These are phyloP conservation scores for Podocnemis expansa DNA, from an alignment of 2,113 vertebrate genomes.

Conservation along the genomic window DNA sequence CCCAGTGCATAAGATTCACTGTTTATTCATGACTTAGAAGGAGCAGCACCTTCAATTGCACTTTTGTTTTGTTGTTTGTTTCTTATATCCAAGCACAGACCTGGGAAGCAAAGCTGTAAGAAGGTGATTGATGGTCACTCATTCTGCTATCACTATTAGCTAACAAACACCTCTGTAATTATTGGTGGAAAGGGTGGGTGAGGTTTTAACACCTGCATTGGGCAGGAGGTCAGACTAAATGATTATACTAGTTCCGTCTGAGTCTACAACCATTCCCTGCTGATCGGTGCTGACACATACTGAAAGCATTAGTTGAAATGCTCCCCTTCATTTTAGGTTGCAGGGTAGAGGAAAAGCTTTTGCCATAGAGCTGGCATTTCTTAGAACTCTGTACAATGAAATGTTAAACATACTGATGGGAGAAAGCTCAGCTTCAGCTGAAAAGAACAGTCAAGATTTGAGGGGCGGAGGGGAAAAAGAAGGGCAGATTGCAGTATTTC, in stretches of 20 bases:
- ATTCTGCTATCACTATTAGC: background rate
- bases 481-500: background rate
- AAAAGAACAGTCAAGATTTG: background rate
- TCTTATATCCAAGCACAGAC: background rate
- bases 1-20: rapidly evolving
- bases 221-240: too few species aligned
- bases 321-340: rapidly evolving
- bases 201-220: too few species aligned
- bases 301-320: background rate
- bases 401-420: background rate
- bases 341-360: background rate
- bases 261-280: background rate
- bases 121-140: background rate
- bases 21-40: background rate
- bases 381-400: background rate
- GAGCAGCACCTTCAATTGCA: background rate
- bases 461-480: background rate
- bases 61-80: too few species aligned
- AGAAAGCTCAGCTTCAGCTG: background rate
- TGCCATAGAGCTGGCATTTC: background rate
- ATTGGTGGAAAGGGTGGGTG: too few species aligned
- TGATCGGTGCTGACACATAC: background rate
- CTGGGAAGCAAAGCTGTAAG: rapidly evolving
- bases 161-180: background rate
- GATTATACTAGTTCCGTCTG: too few species aligned